A percentile compares a stretch with the other conserved stretches of the same genome.
Evolutionary conservation across 1,140 invertebrate genomes (phyloP).

Genomic region (Trigoniulus corallinus): DNA sequence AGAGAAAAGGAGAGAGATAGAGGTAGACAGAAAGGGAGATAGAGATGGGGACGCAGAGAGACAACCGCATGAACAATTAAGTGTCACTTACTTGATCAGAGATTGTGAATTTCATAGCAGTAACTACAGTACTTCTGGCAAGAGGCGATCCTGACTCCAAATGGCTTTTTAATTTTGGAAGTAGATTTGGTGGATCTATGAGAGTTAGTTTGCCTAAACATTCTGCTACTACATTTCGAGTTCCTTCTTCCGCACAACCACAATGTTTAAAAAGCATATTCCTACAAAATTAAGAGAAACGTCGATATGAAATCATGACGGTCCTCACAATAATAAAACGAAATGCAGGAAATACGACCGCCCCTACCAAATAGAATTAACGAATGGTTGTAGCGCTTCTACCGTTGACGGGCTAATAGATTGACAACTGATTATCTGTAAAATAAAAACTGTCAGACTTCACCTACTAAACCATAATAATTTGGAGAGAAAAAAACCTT

Average conservation of each 20-base stretch:
- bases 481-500: slow-evolving; percentile 12
- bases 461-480: not conserved
- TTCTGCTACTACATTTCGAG: slow-evolving; percentile 94
- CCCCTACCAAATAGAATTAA: slow-evolving; percentile 46
- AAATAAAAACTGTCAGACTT: slow-evolving; percentile 12
- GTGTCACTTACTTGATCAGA: slow-evolving; percentile 61
- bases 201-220: slow-evolving; percentile 92
- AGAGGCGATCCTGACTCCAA: slow-evolving; percentile 54
- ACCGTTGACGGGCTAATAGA: slow-evolving; percentile 57
- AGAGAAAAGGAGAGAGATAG: too few species aligned
- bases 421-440: slow-evolving; percentile 79
- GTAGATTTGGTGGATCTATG: slow-evolving; percentile 68
- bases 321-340: too few species aligned
- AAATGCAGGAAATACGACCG: too few species aligned
- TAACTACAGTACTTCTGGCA: slow-evolving; percentile 91
- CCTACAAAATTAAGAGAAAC: slow-evolving; percentile 9
- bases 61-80: too few species aligned
- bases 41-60: too few species aligned
- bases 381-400: slow-evolving; percentile 61
- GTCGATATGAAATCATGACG: too few species aligned
- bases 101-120: slow-evolving; percentile 95
- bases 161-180: slow-evolving; percentile 63
- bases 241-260: slow-evolving; percentile 91
- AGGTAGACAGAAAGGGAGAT: too few species aligned
- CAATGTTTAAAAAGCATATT: slow-evolving; percentile 67